Evolutionary conservation across 1,140 invertebrate genomes (phyloP).

Genomic region (Bombus superbus): DNA sequence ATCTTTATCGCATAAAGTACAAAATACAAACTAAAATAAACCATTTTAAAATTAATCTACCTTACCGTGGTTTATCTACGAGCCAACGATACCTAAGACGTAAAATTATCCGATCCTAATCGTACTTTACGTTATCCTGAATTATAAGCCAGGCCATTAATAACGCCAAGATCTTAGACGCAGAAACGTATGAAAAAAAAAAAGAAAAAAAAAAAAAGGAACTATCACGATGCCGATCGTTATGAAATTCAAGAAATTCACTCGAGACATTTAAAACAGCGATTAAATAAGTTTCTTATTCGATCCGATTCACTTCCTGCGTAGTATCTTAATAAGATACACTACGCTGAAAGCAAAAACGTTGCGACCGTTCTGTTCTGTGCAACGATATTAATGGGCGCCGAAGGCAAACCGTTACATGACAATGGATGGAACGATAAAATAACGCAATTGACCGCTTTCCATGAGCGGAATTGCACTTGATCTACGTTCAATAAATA

Average conservation of each 20-base stretch:
- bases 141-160: not conserved
- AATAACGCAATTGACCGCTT: conserved; percentile 52
- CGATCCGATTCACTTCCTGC: not conserved
- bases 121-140: not conserved
- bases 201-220: not conserved
- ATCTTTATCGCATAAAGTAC: not conserved
- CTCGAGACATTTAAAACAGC: not conserved
- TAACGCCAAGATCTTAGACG: too few species aligned
- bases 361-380: not conserved
- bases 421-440: conserved; percentile 37
- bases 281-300: not conserved
- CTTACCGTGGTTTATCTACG: fast-evolving
- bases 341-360: not conserved
- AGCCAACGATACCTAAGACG: not conserved
- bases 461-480: conserved; percentile 42
- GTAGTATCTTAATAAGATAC: not conserved
- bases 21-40: not conserved
- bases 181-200: too few species aligned
- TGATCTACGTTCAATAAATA: conserved; percentile 49
- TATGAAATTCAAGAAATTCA: not conserved
- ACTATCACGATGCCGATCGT: not conserved
- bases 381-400: conserved; percentile 28
- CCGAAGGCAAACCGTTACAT: conserved; percentile 44
- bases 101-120: not conserved
- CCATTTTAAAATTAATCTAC: not conserved